Evolutionary conservation across 2,888 invertebrate species (phyloP).

Genomic region (Mamestra brassicae): DNA sequence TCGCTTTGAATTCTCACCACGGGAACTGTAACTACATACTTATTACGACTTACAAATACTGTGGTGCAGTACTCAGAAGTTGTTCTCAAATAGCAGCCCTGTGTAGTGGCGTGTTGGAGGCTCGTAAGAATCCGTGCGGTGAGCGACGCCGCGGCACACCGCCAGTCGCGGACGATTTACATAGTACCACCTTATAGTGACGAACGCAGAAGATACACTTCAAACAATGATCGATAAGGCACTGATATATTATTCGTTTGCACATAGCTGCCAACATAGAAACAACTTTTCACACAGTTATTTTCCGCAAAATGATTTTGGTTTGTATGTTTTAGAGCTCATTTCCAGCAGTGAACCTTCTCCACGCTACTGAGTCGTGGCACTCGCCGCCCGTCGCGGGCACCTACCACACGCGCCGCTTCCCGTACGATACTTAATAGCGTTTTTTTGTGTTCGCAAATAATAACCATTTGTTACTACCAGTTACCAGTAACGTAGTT

Average conservation of each 20-base stretch:
- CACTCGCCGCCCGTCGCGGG: background rate
- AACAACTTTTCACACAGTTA: background rate
- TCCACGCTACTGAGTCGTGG: background rate
- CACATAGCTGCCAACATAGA: background rate
- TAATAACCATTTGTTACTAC: conserved; percentile 20
- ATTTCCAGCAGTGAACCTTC: background rate
- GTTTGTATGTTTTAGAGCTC: background rate
- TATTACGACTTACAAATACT: conserved; percentile 9
- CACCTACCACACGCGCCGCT: background rate
- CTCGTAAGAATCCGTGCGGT: conserved; percentile 9
- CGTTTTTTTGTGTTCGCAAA: conserved; percentile 44
- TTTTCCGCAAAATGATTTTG: background rate
- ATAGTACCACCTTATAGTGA: background rate
- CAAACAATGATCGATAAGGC: background rate
- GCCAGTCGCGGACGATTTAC: background rate
- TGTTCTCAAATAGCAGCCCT: conserved; percentile 1
- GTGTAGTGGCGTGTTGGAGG: conserved; percentile 15
- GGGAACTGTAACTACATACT: conserved; percentile 5
- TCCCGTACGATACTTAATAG: conserved; percentile 6
- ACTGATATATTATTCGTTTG: background rate
- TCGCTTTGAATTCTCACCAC: background rate
- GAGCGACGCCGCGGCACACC: background rate
- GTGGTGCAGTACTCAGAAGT: conserved; percentile 3
- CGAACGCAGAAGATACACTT: conserved; percentile 1
- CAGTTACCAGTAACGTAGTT: conserved; percentile 1